Evolutionary conservation across 1,140 invertebrate genomes (phyloP), one percentile per base, ranked within the genome.

Genomic region (Aphelinus certus): DNA sequence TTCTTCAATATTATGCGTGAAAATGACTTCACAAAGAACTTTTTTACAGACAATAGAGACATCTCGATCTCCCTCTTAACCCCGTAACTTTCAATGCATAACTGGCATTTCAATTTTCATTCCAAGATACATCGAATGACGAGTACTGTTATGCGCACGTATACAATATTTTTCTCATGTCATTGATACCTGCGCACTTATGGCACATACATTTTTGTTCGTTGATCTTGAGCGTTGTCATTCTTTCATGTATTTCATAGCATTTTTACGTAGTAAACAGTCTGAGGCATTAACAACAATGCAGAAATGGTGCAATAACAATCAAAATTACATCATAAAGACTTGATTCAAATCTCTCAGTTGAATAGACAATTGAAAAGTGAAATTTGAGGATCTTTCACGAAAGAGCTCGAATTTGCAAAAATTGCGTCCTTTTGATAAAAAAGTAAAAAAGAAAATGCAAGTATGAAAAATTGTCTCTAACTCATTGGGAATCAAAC

Each of bases 191-290:
- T 55, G n/a, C 62, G 58, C 60, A 67, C 26, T 67, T 71, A 77
- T 75, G 73, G 73, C 76, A 75, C 73, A 63, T 26, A 26, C 26
- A 26, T 26, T 26, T 7, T 68, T 51, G 9, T 51, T 75, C 62
- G 68, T 71, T 65, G 62, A 60, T 75, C 46, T 51, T 60, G 70
- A 63, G 7, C 58, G 61, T 6, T 5, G 10, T 64, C 48, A 42
- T 46, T 58, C 7, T 66, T 53, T 46, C 42, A 10, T 49, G n/a
- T 47, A 26, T 43, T 51, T n/a, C 47, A n/a, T 43, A 60, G 3
- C 45, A 9, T 45, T 60, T 60, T 60, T 45, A 43, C 42, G 58
- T 45, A 60, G 42, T 6, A 53, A 26, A 26, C 0, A 26, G 26
- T 26, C 26, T 26, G 26, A 26, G 26, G 26, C 26, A 26, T 26